These are phyloP conservation scores for Pterois miles DNA, from an alignment of 2,797 vertebrate species.

Conservation along the genomic window DNA sequence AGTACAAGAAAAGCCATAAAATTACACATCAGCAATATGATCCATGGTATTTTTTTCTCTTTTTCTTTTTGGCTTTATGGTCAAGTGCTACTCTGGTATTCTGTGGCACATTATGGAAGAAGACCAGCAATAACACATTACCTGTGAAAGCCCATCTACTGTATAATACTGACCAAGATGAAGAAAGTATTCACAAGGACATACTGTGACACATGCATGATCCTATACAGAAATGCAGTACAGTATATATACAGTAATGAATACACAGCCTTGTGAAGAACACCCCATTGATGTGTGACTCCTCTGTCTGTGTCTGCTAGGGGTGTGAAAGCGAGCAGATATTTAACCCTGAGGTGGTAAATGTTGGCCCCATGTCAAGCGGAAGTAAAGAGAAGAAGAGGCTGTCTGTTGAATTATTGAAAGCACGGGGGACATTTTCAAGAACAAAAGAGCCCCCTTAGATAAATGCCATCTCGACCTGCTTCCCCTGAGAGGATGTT, in stretches of 20 bases:
- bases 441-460: conserved; percentile 65
- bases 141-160: neutral
- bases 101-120: neutral
- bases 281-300: neutral
- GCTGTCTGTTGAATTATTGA: conserved; percentile 77
- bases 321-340: conserved; percentile 18
- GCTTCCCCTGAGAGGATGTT: conserved; percentile 64
- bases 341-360: conserved; percentile 59
- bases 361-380: conserved; percentile 44
- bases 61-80: neutral
- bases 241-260: neutral
- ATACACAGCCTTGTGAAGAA: conserved; percentile 2
- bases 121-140: neutral
- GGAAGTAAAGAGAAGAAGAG: conserved; percentile 50
- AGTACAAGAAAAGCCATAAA: neutral
- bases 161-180: neutral
- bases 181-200: neutral
- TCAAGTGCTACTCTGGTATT: neutral
- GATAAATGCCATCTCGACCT: conserved; percentile 73
- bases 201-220: neutral
- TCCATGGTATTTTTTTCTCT: neutral
- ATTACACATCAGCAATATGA: neutral
- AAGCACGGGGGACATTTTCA: conserved; percentile 52
- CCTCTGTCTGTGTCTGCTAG: neutral
- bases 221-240: neutral